Evolutionary conservation across 2,113 vertebrate species (phyloP).

Genomic region (Furnarius figulus): DNA sequence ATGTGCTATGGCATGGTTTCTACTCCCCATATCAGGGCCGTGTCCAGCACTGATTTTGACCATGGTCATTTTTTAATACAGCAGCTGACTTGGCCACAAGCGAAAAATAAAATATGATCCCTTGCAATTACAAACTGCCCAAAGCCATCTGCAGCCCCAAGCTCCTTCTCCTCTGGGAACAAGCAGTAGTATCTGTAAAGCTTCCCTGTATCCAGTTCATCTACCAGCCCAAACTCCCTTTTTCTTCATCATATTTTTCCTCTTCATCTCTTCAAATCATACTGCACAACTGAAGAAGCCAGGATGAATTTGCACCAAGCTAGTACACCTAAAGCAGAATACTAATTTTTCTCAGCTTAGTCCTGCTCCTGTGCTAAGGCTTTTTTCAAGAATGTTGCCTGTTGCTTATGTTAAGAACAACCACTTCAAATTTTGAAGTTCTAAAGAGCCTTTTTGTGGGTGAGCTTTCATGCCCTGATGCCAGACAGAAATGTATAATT

Average conservation of each 20-base stretch:
- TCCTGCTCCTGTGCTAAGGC: neutral
- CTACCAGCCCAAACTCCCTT: neutral
- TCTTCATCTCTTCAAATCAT: neutral
- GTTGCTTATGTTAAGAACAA: neutral
- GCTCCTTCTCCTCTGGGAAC: neutral
- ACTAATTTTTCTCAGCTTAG: neutral
- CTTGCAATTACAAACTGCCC: neutral
- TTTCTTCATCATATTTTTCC: neutral
- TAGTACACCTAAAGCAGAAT: neutral
- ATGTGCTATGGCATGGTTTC: neutral
- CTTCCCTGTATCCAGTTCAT: neutral
- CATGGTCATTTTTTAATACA: neutral
- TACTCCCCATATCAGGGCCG: neutral
- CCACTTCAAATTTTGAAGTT: neutral
- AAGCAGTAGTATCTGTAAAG: neutral
- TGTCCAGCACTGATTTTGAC: neutral
- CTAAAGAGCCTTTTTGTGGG: neutral
- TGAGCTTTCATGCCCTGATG: neutral
- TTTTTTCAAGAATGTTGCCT: neutral
- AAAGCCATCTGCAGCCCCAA: neutral
- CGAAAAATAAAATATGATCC: neutral
- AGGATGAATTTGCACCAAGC: neutral
- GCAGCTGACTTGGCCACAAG: neutral
- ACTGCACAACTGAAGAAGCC: neutral
- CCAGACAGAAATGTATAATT: neutral